Evolutionary conservation across 2,888 invertebrate genomes (phyloP).

Genomic region (Eristalinus sepulchralis): DNA sequence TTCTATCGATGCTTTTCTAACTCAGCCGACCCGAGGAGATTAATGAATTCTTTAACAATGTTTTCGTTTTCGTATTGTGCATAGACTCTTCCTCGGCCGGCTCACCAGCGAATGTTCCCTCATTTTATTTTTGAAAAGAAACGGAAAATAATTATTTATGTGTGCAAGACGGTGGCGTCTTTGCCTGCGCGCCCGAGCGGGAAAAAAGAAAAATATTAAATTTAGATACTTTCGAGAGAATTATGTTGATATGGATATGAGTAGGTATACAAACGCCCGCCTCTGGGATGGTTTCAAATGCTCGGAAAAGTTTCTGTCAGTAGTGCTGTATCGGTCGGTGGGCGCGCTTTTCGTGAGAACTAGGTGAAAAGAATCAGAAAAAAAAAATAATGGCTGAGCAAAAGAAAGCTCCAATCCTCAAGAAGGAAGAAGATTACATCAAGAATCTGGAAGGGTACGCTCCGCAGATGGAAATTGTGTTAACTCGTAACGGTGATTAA

Average conservation of each 20-base stretch:
- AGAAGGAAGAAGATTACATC: conserved; percentile 79
- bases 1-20: conserved; percentile 50
- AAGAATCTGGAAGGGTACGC: conserved; percentile 80
- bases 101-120: conserved; percentile 38
- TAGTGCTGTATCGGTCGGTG: conserved; percentile 66
- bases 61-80: conserved; percentile 48
- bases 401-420: conserved; percentile 80
- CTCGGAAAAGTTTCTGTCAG: conserved; percentile 58
- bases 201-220: conserved; percentile 64
- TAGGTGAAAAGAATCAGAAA: conserved; percentile 49
- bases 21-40: conserved; percentile 42
- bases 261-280: conserved; percentile 47
- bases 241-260: conserved; percentile 34
- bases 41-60: conserved; percentile 63
- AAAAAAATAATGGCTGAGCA: conserved; percentile 79
- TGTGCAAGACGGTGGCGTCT: conserved; percentile 49
- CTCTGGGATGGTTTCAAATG: conserved; percentile 57
- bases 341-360: conserved; percentile 60
- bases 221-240: conserved; percentile 68
- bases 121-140: conserved; percentile 55
- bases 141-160: conserved; percentile 63
- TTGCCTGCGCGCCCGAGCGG: conserved; percentile 52
- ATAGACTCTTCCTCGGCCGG: conserved; percentile 33
- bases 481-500: not conserved
- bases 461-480: not conserved